Evolutionary conservation across 2,797 vertebrate species (phyloP).

Genomic region (Hipposideros larvatus): DNA sequence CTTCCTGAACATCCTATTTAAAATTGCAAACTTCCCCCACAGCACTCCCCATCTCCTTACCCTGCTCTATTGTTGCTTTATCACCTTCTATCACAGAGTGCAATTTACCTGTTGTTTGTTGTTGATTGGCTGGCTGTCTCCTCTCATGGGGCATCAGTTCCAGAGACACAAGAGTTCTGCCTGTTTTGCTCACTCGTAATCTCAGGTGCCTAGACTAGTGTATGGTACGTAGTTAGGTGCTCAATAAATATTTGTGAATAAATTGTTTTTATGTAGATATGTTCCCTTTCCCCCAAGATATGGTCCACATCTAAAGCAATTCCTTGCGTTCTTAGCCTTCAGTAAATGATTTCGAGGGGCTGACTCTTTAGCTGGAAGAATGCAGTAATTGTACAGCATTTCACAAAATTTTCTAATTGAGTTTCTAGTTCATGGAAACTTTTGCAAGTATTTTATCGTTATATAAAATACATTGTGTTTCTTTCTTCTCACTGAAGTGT

Average conservation of each 20-base stretch:
- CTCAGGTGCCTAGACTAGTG: neutral
- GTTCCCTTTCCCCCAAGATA: neutral
- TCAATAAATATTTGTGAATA: neutral
- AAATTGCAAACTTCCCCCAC: neutral
- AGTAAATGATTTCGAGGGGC: neutral
- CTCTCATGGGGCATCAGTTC: neutral
- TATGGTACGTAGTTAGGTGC: neutral
- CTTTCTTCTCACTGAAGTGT: neutral
- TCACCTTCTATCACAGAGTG: neutral
- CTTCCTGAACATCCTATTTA: neutral
- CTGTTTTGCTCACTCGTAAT: neutral
- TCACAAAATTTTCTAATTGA: conserved; percentile 20
- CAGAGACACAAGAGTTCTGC: neutral
- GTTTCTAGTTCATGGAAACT: conserved; percentile 50
- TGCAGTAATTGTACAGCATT: neutral
- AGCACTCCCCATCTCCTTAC: neutral
- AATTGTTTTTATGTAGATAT: neutral
- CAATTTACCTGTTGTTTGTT: neutral
- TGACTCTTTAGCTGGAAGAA: neutral
- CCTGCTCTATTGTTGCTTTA: neutral
- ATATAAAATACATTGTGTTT: neutral
- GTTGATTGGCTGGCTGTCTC: neutral
- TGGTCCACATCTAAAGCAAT: neutral
- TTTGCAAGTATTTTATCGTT: conserved; percentile 20
- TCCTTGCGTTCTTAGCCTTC: neutral